Conservation (phyloP, 92 coral and sea anemone species). For the Scolanthus callimorphus region DNA sequence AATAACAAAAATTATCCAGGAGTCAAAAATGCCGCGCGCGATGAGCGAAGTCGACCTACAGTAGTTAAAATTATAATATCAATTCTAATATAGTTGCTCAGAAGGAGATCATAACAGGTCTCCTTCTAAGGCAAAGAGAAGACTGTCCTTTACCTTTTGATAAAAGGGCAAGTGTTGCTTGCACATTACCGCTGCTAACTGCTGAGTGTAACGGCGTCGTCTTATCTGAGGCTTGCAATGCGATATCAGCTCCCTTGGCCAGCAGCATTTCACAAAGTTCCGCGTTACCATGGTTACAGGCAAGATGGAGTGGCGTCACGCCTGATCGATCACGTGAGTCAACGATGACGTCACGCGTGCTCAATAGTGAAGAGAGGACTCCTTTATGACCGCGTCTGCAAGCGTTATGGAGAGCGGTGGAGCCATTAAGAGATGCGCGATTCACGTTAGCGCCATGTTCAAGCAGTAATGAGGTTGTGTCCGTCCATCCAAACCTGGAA, state of each 20-base stretch:
- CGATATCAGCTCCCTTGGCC: conserved; percentile 46
- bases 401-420: conserved; percentile 60
- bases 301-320: conserved; percentile 59
- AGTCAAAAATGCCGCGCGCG: too few species aligned
- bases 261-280: conserved; percentile 45
- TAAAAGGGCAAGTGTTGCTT: conserved; percentile 38
- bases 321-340: conserved; percentile 39
- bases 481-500: conserved; percentile 59
- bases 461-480: conserved; percentile 43
- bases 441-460: conserved; percentile 60
- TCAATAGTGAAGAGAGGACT: conserved; percentile 41
- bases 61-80: too few species aligned
- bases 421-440: conserved; percentile 22
- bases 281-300: conserved; percentile 60
- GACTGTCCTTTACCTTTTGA: conserved; percentile 65
- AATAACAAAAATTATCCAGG: too few species aligned
- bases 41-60: too few species aligned
- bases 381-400: conserved; percentile 59
- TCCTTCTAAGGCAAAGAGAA: too few species aligned
- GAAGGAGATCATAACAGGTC: too few species aligned
- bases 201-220: conserved; percentile 80
- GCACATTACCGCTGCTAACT: conserved; percentile 35
- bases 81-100: too few species aligned
- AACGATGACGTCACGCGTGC: conserved; percentile 17
- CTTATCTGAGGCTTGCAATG: conserved; percentile 36